A percentile compares a stretch with the other conserved stretches of the same genome.
These are phyloP conservation scores for Caenorhabditis latens DNA, from an alignment of 1,140 invertebrate species.

Conservation along the genomic window DNA sequence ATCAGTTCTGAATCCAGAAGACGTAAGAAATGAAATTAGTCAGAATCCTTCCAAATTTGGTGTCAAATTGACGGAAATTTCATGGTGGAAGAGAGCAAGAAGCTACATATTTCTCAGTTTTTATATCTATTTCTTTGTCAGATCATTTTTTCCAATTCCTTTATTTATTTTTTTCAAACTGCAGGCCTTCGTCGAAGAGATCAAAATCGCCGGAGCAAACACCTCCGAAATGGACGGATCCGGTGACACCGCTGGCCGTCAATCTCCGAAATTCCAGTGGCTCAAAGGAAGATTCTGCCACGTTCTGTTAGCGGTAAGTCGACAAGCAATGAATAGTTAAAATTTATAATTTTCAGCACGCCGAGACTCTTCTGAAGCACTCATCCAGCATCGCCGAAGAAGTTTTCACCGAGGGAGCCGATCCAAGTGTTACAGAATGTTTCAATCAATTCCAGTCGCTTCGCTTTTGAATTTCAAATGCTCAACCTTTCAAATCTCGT, in stretches of 20 bases:
- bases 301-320: constrained; percentile 90
- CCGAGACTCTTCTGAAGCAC: constrained; percentile 20
- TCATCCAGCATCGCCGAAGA: constrained; percentile 17
- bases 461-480: neutral
- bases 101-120: too few relatives aligned
- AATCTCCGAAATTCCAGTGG: constrained; percentile 82
- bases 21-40: too few relatives aligned
- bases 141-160: too few relatives aligned
- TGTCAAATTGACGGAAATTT: too few relatives aligned
- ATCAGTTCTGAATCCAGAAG: too few relatives aligned
- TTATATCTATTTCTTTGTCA: too few relatives aligned
- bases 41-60: too few relatives aligned
- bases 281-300: constrained; percentile 93
- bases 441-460: constrained; percentile 51
- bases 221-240: constrained; percentile 41
- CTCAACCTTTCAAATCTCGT: neutral
- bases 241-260: neutral
- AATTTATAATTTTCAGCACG: neutral
- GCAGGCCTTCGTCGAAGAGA: constrained; percentile 32
- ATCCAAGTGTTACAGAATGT: constrained; percentile 24
- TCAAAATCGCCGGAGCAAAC: neutral
- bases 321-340: neutral
- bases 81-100: too few relatives aligned
- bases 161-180: neutral
- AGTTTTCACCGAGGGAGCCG: constrained; percentile 34